Evolutionary conservation across 2,113 vertebrate species (phyloP).

Genomic region (Sphaerodactylus townsendi): DNA sequence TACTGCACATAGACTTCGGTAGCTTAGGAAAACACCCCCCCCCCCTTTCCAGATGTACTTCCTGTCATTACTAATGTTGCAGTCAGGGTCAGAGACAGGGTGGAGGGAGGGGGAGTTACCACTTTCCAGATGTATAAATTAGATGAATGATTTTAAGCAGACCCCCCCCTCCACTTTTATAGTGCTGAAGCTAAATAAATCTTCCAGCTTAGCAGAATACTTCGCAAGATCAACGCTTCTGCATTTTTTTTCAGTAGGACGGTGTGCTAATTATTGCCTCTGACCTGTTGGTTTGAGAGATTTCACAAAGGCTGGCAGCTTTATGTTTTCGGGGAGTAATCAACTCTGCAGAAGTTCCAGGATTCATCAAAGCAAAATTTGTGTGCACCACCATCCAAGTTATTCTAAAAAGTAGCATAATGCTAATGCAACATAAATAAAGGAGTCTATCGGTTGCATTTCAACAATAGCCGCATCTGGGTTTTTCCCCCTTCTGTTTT

Average conservation of each 20-base stretch:
- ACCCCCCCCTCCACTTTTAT: slow-evolving; percentile 29
- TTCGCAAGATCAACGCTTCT: slow-evolving; percentile 23
- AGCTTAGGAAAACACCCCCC: slow-evolving; percentile 41
- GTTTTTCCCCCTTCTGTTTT: slow-evolving; percentile 7
- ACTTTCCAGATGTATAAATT: slow-evolving; percentile 49
- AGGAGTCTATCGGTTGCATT: slow-evolving; percentile 28
- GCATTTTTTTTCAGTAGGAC: background rate
- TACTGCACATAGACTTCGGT: slow-evolving; percentile 36
- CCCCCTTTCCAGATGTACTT: slow-evolving; percentile 51
- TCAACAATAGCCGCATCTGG: background rate
- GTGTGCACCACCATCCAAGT: background rate
- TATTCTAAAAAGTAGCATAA: slow-evolving; percentile 7
- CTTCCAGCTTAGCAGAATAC: slow-evolving; percentile 27
- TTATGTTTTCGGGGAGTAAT: slow-evolving; percentile 38
- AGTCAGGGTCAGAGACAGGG: slow-evolving; percentile 33
- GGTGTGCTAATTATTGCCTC: slow-evolving; percentile 2
- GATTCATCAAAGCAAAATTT: slow-evolving; percentile 47
- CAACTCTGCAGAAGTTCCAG: slow-evolving; percentile 27
- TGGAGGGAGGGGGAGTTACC: slow-evolving; percentile 42
- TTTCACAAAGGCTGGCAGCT: slow-evolving; percentile 41
- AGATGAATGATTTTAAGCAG: slow-evolving; percentile 52
- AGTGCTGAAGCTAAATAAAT: slow-evolving; percentile 18
- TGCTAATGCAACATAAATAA: slow-evolving; percentile 31
- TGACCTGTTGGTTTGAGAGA: background rate
- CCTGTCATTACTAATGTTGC: slow-evolving; percentile 18